A percentile compares a stretch with the other conserved stretches of the same genome.
These are phyloP conservation scores for Callipepla squamata DNA, from an alignment of 2,113 vertebrate species.

Conservation along the genomic window DNA sequence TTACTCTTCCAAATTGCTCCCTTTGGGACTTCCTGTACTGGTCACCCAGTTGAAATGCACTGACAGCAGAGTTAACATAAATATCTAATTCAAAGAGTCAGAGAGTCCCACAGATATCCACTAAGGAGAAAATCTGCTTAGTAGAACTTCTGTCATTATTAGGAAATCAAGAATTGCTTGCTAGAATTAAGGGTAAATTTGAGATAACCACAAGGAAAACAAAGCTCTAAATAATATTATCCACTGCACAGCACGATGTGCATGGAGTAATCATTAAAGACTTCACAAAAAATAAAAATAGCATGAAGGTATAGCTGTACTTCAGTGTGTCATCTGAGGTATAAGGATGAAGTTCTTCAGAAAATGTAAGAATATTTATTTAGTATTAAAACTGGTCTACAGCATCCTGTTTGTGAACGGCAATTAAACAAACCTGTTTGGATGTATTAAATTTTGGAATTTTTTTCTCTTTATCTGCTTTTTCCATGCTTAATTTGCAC, in stretches of 20 bases:
- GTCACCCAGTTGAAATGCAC: neutral
- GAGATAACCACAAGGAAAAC: neutral
- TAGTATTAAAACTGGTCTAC: neutral
- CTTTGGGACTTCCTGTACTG: neutral
- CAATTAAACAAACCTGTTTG: neutral
- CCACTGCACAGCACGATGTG: neutral
- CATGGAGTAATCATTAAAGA: neutral
- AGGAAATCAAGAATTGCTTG: neutral
- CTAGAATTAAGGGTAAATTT: neutral
- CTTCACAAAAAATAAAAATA: neutral
- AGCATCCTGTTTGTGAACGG: neutral
- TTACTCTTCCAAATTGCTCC: conserved; percentile 19
- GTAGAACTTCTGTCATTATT: neutral
- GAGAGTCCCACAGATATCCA: neutral
- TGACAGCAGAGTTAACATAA: conserved; percentile 10
- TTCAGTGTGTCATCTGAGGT: neutral
- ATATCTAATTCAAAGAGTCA: neutral
- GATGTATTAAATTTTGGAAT: neutral
- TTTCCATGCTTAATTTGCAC: neutral
- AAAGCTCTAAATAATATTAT: neutral
- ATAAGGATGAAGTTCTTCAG: too few relatives aligned
- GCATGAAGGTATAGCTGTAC: neutral
- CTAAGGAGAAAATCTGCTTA: neutral
- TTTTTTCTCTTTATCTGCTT: neutral
- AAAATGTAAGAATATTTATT: neutral